Conservation (phyloP, 2,888 invertebrate species). For the Acronicta leporina region DNA sequence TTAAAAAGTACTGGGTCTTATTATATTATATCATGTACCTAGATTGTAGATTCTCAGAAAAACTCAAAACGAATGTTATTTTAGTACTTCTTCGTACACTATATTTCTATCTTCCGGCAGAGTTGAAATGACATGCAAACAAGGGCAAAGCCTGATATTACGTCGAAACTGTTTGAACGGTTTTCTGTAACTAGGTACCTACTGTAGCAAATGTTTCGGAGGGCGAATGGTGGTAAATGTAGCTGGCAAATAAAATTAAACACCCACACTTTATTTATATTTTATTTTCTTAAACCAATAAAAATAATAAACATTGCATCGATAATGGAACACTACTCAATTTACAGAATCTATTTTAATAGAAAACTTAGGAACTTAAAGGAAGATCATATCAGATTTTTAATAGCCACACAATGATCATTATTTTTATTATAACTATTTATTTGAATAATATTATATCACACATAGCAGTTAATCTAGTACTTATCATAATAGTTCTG, state of each 20-base stretch:
- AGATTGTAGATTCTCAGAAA: no score
- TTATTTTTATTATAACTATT: conserved; percentile 47
- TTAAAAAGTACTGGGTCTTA: no score
- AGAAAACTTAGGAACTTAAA: conserved; percentile 55
- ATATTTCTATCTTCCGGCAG: no score
- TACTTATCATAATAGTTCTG: conserved; percentile 31
- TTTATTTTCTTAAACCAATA: conserved; percentile 55
- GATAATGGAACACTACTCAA: conserved; percentile 40
- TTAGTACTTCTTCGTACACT: no score
- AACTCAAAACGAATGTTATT: no score
- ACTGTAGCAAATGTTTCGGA: no score
- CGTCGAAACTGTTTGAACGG: no score
- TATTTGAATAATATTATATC: conserved; percentile 59
- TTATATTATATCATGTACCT: no score
- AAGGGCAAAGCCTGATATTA: no score
- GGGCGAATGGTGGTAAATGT: neutral
- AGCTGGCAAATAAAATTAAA: conserved; percentile 14
- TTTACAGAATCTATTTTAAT: conserved; percentile 42
- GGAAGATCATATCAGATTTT: conserved; percentile 45
- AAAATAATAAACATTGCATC: conserved; percentile 56
- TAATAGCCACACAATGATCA: conserved; percentile 46
- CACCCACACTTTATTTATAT: conserved; percentile 26
- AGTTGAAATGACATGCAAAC: no score
- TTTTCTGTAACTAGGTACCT: no score
- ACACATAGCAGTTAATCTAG: conserved; percentile 57